phyloP scores from a whole-genome alignment of 64 coral and sea anemone species.

The Montipora cactus region DNA sequence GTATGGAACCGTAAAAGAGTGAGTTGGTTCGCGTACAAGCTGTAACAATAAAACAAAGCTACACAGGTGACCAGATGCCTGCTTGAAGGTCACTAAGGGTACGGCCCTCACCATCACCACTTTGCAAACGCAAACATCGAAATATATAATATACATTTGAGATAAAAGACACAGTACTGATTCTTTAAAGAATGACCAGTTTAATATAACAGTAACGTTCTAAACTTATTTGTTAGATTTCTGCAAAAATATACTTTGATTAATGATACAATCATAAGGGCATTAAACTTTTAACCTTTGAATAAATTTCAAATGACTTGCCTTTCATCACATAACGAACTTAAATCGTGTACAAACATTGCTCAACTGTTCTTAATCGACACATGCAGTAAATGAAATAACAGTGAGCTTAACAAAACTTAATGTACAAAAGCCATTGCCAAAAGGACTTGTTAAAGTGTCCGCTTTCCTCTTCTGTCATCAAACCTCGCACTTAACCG shows the following conservation, averaged over 20 bases:
- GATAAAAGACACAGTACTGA: background rate
- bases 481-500: background rate
- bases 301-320: background rate
- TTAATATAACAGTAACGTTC: conserved; percentile 28
- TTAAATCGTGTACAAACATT: background rate
- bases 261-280: too few species aligned
- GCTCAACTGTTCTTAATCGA: background rate
- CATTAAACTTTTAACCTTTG: background rate
- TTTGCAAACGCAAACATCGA: background rate
- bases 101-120: too few species aligned
- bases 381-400: background rate
- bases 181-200: background rate
- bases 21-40: too few species aligned
- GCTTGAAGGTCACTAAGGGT: too few species aligned
- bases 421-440: background rate
- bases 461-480: background rate
- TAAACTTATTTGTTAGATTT: background rate
- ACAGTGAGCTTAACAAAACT: background rate
- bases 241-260: too few species aligned
- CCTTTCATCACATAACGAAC: background rate
- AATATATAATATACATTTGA: background rate
- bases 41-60: too few species aligned
- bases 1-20: too few species aligned
- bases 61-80: too few species aligned
- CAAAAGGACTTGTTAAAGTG: background rate